Base-by-base conservation (phyloP, 2,113 vertebrate species). In the Ornithorhynchus anatinus region DNA sequence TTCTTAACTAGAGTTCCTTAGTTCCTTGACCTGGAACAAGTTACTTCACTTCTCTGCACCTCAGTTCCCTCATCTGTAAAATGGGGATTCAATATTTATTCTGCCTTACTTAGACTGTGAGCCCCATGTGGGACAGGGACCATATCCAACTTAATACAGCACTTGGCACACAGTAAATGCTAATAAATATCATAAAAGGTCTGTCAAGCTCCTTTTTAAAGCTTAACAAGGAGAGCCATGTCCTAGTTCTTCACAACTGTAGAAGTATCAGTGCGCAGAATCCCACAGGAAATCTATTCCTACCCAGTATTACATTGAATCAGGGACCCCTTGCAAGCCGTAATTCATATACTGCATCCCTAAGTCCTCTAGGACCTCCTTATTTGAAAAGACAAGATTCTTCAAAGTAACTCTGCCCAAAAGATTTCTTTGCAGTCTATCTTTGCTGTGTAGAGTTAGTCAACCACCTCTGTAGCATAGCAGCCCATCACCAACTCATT, bases 231-330 rank as follows among this genome's bases (percentile, higher is more conserved):
- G 15, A 64, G 11, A 31, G 8, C 2, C 56, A 25, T 78, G 48
- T 17, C 39, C 39, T 69, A 16, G 63, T 77, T 85, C 59, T 17
- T 76, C 52, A 52, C 35, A 51, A 45, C 47, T 60, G 4, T 69
- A 68, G 75, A 81, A 82, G 57, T 9, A 7, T 57, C 48, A 66
- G 25, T 53, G 32, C 68, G 57, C 68, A 51, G 52, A 84, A 79
- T 66, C 37, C 61, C 68, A 73, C 22, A 51, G 53, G 13, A 84
- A 38, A 72, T 5, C 54, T 69, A 19, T 52, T 58, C 79, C 65
- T 39, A 40, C 2, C 17, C 36, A 60, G 8, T 11, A 38, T 54
- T 65, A 38, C 77, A 61, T 74, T 79, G 84, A 84, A 84, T 68
- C 40, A 66, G 51, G 7, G 72, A 69, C 44, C 51, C 10, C 57